Evolutionary conservation across 2,113 vertebrate genomes (phyloP), one percentile per base, ranked within the genome.

Genomic region (Neolamprologus devosi): DNA sequence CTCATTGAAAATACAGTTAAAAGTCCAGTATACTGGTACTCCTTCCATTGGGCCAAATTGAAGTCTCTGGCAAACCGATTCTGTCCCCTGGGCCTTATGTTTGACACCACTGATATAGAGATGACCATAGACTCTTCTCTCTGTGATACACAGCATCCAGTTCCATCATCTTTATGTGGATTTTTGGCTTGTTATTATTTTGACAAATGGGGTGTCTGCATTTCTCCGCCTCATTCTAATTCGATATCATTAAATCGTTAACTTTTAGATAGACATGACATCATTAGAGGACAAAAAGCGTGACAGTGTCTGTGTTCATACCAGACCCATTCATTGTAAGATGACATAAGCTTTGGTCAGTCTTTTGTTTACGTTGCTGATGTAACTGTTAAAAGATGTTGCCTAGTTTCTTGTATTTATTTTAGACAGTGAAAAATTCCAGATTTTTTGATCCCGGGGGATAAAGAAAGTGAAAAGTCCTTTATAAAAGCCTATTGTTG

Each of bases 221-320:
- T 55, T 60, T 63, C 7, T 40, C 19, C 2, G 7, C 9, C n/a
- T 82, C 3, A 19, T 26, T 42, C 35, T 47, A 65, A 60, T 60
- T 75, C 0, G 13, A 30, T 19, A 51, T 53, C 30, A 57, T 49
- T 9, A 45, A 33, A 17, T 75, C 0, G 1, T 73, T 80, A 0
- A 63, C 33, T 6, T 16, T 23, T 57, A 80, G 42, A 5, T 84
- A 35, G 68, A 60, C 49, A 5, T 53, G 8, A 37, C 51, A 8
- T 85, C 82, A 83, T 68, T n/a, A 33, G 3, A 81, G 37, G 40
- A 5, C 13, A 55, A 65, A 73, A 80, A 57, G 26, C 42, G 0
- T 65, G 35, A 57, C 5, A 16, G 28, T 37, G 13, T 53, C 42
- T 58, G 2, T 83, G 3, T 60, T 70, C n/a, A 53, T 55, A 80